Base-by-base conservation (phyloP, 2,888 invertebrate genomes). In the Mayetiola destructor region DNA sequence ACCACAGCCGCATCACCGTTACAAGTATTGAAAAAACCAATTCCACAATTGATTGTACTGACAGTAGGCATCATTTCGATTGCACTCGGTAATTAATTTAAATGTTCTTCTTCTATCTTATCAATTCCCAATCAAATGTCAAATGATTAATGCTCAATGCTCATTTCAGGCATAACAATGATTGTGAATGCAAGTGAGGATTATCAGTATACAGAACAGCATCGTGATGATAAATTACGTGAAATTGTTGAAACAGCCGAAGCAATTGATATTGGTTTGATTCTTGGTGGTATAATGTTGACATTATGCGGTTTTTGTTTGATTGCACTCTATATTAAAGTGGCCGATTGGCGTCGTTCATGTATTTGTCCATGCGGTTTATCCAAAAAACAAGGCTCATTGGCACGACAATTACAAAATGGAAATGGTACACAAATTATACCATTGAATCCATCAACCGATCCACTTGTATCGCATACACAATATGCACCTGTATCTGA, bases 401-500 rank as follows among this genome's bases (percentile, higher is more conserved):
- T 69, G 55, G 67, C 67, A 29, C 65, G 69, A 32, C 67, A 67
- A 63, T 61, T 69, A 57, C 68, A 69, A 21, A 74, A 76, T 60
- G 27, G 27, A 32, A 75, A 75, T 29, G 66, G 66, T 39, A 66
- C 66, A 1, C 77, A 77, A 56, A 76, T 81, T 32, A 75, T 81
- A 42, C 82, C 82, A 1, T 76, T 84, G 57, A 84, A 84, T 73
- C 85, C 85, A 55, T 84, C 84, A 53, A 85, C 84, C 35, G 85
- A 85, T 74, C 79, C 84, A 32, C 73, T 85, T 62, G 84, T 85
- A 55, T 79, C 82, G 0, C 72, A 73, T 59, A 84, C 84, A 32
- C 85, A 85, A 71, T 85, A 85, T 73, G 84, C 82, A 53, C 84
- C 84, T 0, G 83, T 85, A 18, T 78, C 84, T 36, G 85, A 85